A percentile compares a stretch with the other conserved stretches of the same genome.
Conservation (phyloP, 1,140 invertebrate genomes). For the Oscheius sp. region DNA sequence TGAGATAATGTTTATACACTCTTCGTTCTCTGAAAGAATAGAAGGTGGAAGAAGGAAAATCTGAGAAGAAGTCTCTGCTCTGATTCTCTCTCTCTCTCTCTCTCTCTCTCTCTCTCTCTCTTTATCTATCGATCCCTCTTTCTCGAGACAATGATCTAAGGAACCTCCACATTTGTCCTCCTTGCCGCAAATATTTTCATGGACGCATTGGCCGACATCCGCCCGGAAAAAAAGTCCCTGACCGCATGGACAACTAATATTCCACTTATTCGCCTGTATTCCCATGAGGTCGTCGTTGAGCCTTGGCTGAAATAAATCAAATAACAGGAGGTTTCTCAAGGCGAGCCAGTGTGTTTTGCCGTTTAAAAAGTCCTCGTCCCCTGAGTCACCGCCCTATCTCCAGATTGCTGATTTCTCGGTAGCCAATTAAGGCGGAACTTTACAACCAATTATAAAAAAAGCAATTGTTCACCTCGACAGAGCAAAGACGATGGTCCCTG, state of each 20-base stretch:
- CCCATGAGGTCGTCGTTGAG: slow-evolving; percentile 1
- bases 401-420: background rate
- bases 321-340: background rate
- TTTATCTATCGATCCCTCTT: too few relatives aligned
- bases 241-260: slow-evolving; percentile 9
- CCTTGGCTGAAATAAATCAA: background rate
- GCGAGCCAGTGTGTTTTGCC: background rate
- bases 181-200: slow-evolving; percentile 23
- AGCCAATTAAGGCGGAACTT: background rate
- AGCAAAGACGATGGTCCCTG: background rate
- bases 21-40: background rate
- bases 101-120: too few relatives aligned
- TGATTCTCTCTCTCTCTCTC: too few relatives aligned
- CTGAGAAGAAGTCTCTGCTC: background rate
- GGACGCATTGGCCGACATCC: slow-evolving; percentile 19
- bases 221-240: slow-evolving; percentile 2
- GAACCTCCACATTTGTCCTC: slow-evolving; percentile 19
- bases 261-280: slow-evolving; percentile 2
- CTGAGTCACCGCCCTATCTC: background rate
- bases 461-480: background rate
- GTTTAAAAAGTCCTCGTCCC: background rate
- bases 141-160: background rate
- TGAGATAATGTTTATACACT: slow-evolving; percentile 5
- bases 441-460: background rate
- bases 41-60: background rate